Conservation (phyloP, 92 coral and sea anemone species). For the Actinostola sp. region DNA sequence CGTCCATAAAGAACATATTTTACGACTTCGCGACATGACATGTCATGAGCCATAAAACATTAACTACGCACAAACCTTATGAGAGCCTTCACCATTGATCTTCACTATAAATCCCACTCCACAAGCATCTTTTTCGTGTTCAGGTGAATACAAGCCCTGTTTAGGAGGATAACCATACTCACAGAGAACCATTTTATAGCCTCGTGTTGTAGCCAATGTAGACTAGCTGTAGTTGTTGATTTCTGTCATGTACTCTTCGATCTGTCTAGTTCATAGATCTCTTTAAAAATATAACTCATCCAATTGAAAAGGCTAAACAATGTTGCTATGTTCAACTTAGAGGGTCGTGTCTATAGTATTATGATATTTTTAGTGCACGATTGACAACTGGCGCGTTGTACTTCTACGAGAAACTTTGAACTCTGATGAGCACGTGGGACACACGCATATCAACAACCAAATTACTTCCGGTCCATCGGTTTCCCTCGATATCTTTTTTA, state of each 20-base stretch:
- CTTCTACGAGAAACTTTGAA: not conserved
- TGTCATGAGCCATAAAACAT: not conserved
- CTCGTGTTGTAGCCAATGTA: no score
- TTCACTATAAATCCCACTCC: slow-evolving; percentile 98
- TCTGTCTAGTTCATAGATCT: no score
- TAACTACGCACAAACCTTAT: slow-evolving; percentile 60
- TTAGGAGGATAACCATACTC: slow-evolving; percentile 75
- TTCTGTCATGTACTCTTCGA: no score
- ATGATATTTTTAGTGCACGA: no score
- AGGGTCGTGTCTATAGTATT: no score
- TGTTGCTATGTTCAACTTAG: no score
- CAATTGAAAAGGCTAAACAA: no score
- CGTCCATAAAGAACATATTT: not conserved
- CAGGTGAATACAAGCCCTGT: slow-evolving; percentile 89
- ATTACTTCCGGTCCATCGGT: not conserved
- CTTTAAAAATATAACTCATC: no score
- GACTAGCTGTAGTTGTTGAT: no score
- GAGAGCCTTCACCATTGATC: slow-evolving; percentile 78
- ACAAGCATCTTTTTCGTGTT: slow-evolving; percentile 85
- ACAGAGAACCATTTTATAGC: slow-evolving; percentile 63
- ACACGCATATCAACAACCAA: not conserved
- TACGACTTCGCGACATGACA: slow-evolving; percentile 1
- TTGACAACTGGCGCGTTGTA: no score
- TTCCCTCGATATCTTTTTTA: no score
- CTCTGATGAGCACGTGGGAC: not conserved